Conservation (phyloP, 2,797 vertebrate genomes). For the Acipenser ruthenus region DNA sequence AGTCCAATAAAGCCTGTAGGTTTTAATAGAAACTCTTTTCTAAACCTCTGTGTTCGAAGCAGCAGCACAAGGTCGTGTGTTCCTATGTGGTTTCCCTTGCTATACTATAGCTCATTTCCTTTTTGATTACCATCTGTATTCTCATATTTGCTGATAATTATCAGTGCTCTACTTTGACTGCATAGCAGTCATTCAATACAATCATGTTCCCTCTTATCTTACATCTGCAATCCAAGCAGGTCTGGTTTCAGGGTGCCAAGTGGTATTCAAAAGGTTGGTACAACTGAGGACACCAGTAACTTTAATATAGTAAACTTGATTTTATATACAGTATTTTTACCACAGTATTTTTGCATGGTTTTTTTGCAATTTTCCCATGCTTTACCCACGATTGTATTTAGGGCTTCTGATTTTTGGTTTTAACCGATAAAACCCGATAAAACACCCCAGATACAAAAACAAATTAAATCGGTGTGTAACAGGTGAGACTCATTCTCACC, state of each 20-base stretch:
- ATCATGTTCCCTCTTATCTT: conserved; percentile 20
- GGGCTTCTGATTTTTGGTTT: no score
- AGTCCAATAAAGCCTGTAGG: not conserved
- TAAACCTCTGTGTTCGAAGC: conserved; percentile 13
- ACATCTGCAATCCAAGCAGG: conserved; percentile 32
- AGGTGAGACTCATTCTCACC: no score
- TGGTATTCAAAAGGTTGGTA: not conserved
- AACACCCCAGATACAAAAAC: no score
- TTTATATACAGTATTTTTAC: no score
- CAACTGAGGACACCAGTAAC: not conserved
- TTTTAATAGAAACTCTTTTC: not conserved
- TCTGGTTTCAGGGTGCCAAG: conserved; percentile 26
- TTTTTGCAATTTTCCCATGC: no score
- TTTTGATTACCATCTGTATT: conserved; percentile 44
- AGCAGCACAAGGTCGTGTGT: conserved; percentile 49
- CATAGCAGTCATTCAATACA: conserved; percentile 47
- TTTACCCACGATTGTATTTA: no score
- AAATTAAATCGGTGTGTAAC: no score
- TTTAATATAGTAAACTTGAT: no score
- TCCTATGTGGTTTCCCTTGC: conserved; percentile 51
- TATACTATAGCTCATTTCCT: conserved; percentile 54
- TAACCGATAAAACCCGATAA: no score
- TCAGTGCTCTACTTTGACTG: conserved; percentile 40
- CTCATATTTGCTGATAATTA: conserved; percentile 57
- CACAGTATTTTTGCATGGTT: no score